Percentiles rank a stretch among this genome's conserved stretches.
Evolutionary conservation across 2,797 vertebrate genomes (phyloP).

Genomic region (Rhyacichthys aspro): DNA sequence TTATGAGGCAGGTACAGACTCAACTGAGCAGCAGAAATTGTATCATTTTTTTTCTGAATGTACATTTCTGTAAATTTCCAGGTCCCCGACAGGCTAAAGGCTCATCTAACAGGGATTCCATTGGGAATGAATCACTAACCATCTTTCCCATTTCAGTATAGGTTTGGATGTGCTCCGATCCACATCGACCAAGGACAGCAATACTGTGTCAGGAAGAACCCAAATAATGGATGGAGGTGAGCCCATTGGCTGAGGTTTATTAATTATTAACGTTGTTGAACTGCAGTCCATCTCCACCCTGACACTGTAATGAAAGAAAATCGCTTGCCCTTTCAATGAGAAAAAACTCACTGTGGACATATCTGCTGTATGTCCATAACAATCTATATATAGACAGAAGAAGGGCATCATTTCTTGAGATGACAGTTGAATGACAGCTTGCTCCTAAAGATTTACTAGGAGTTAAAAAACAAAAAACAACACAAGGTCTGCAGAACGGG

Average conservation of each 20-base stretch:
- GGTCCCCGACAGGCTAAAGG: slow-evolving; percentile 16
- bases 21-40: slow-evolving; percentile 39
- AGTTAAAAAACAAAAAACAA: slow-evolving; percentile 11
- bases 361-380: slow-evolving; percentile 21
- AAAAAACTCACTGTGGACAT: slow-evolving; percentile 63
- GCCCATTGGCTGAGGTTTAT: slow-evolving; percentile 56
- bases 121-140: slow-evolving; percentile 13
- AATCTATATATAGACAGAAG: slow-evolving; percentile 47
- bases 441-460: slow-evolving; percentile 46
- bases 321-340: slow-evolving; percentile 63
- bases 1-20: slow-evolving; percentile 49
- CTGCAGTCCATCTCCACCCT: slow-evolving; percentile 65
- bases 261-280: slow-evolving; percentile 78
- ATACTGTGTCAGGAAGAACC: slow-evolving; percentile 59
- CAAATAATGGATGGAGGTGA: slow-evolving; percentile 74
- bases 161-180: slow-evolving; percentile 42
- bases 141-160: slow-evolving; percentile 36
- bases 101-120: slow-evolving; percentile 36
- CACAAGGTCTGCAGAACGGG: slow-evolving; percentile 16
- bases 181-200: slow-evolving; percentile 61
- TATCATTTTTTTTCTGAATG: slow-evolving; percentile 25
- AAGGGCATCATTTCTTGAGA: slow-evolving; percentile 44
- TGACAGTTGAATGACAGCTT: slow-evolving; percentile 53
- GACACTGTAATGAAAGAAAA: slow-evolving; percentile 64
- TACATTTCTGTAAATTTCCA: slow-evolving; percentile 12